These are phyloP conservation scores for Galaxias olidus DNA, from an alignment of 2,797 vertebrate genomes.

Conservation along the genomic window DNA sequence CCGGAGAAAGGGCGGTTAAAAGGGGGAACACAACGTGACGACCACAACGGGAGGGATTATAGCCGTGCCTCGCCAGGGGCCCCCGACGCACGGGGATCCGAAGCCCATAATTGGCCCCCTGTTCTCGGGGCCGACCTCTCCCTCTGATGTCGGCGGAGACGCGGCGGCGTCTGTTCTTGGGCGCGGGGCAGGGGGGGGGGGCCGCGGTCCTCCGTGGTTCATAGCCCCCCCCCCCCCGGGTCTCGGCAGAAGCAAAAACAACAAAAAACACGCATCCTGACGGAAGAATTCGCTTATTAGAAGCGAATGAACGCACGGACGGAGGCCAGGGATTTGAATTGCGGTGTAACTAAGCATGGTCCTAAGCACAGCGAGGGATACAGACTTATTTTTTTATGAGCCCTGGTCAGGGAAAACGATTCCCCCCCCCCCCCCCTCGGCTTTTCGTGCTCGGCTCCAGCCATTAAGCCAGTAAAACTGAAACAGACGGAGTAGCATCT, in stretches of 20 bases:
- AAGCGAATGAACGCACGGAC: slow-evolving; percentile 36
- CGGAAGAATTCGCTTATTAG: slow-evolving; percentile 49
- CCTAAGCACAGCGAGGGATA: slow-evolving; percentile 32
- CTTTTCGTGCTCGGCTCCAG: slow-evolving; percentile 40
- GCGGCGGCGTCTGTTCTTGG: slow-evolving; percentile 24
- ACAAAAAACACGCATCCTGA: slow-evolving; percentile 21
- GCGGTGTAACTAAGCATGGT: slow-evolving; percentile 37
- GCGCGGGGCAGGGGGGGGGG: slow-evolving; percentile 14
- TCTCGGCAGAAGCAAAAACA: not conserved
- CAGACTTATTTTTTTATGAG: slow-evolving; percentile 43
- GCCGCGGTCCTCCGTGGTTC: slow-evolving; percentile 18
- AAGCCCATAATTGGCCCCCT: slow-evolving; percentile 39
- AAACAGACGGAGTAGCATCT: slow-evolving; percentile 52
- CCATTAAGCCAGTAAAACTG: slow-evolving; percentile 56
- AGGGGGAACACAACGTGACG: slow-evolving; percentile 3
- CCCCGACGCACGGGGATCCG: slow-evolving; percentile 8
- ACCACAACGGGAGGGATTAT: slow-evolving; percentile 11
- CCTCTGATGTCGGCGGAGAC: slow-evolving; percentile 40
- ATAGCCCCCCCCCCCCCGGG: slow-evolving; percentile 25
- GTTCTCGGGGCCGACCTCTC: slow-evolving; percentile 24
- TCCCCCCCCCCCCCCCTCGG: no score
- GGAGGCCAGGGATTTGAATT: slow-evolving; percentile 34
- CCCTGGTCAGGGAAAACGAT: slow-evolving; percentile 51
- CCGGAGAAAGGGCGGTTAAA: slow-evolving; percentile 13
- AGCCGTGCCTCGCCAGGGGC: slow-evolving; percentile 34